phyloP scores from a whole-genome alignment of 2,888 invertebrate species.

The Pantelozetes paolii region DNA sequence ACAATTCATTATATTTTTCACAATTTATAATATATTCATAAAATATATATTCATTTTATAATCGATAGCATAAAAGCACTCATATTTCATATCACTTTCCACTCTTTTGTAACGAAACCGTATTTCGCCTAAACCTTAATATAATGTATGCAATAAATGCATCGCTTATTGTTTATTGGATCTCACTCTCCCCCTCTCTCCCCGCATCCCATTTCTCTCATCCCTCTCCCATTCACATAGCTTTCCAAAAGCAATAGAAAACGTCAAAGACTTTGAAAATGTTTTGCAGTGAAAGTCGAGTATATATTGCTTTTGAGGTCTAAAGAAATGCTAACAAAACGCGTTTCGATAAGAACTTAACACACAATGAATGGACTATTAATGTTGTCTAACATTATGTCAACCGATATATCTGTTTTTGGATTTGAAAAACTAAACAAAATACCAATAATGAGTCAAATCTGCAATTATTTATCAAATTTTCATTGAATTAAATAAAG shows the following conservation, averaged over 20 bases:
- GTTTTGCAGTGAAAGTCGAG: conserved; percentile 2
- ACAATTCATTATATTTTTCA: conserved; percentile 15
- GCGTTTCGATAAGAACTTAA: conserved; percentile 7
- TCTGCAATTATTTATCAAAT: background rate
- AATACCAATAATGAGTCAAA: background rate
- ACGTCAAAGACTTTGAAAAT: conserved; percentile 21
- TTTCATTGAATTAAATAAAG: too few species aligned
- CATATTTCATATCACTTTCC: conserved; percentile 10
- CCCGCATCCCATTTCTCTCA: background rate
- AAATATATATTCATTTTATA: conserved; percentile 33
- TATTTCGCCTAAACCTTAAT: conserved; percentile 13
- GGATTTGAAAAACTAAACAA: background rate
- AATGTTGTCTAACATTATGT: conserved; percentile 26
- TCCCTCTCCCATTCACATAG: too few species aligned
- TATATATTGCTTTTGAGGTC: conserved; percentile 22
- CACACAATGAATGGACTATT: conserved; percentile 27
- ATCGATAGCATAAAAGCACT: conserved; percentile 21
- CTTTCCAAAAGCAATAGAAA: conserved; percentile 7
- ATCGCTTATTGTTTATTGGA: conserved; percentile 10
- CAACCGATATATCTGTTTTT: background rate
- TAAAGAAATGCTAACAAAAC: conserved; percentile 32
- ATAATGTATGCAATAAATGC: conserved; percentile 9
- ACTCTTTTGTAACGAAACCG: conserved; percentile 19
- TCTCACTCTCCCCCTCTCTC: conserved; percentile 16
- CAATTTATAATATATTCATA: background rate